A percentile compares a stretch with the other conserved stretches of the same genome.
Evolutionary conservation across 1,140 invertebrate species (phyloP).

Genomic region (Paralvinella palmiformis): DNA sequence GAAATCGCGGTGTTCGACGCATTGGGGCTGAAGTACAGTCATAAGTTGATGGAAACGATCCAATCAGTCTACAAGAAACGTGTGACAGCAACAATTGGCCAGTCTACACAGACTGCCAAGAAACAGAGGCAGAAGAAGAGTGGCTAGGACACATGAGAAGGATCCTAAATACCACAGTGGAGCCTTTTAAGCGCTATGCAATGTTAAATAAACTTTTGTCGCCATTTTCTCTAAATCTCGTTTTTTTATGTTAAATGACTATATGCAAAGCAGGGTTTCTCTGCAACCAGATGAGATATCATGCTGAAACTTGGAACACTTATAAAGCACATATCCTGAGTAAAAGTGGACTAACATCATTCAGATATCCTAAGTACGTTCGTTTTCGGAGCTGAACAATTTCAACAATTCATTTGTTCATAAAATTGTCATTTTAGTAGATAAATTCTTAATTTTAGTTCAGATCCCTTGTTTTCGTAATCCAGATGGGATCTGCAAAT

Average conservation of each 20-base stretch:
- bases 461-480: neutral
- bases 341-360: slow-evolving; percentile 1
- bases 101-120: neutral
- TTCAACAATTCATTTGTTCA: neutral
- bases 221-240: slow-evolving; percentile 1
- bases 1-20: slow-evolving; percentile 2
- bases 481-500: slow-evolving; percentile 2
- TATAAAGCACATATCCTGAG: neutral
- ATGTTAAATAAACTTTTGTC: neutral
- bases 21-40: neutral
- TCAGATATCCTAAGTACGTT: neutral
- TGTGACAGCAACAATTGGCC: slow-evolving; percentile 1
- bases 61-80: neutral
- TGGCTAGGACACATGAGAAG: slow-evolving; percentile 6
- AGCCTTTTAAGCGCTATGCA: neutral
- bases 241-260: neutral
- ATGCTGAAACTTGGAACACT: slow-evolving; percentile 1
- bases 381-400: neutral
- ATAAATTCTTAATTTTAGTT: neutral
- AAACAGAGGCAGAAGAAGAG: neutral
- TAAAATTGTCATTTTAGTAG: neutral
- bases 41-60: neutral
- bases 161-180: neutral
- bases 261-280: slow-evolving; percentile 5
- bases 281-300: neutral